Conservation (phyloP, 2,113 vertebrate species). For the Lasiurus cinereus region DNA sequence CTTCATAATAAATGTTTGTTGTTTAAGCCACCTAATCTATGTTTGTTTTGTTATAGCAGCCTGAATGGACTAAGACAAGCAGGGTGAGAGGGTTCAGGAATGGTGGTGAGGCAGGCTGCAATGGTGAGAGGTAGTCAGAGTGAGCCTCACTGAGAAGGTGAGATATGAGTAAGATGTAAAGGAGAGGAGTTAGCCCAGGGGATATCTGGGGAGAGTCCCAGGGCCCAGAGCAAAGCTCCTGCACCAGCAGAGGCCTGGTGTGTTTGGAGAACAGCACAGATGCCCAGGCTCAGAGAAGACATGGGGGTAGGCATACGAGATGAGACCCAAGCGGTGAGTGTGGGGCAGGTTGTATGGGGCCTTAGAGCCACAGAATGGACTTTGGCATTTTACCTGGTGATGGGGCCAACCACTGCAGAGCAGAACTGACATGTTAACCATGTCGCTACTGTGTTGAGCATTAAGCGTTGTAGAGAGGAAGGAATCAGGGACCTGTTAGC, state of each 20-base stretch:
- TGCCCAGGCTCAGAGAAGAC: neutral
- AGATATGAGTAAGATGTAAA: neutral
- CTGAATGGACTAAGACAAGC: neutral
- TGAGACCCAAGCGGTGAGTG: neutral
- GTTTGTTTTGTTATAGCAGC: neutral
- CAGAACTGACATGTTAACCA: neutral
- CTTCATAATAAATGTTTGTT: neutral
- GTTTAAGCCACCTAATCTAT: neutral
- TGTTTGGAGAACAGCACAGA: neutral
- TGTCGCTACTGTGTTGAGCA: neutral
- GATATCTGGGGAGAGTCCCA: neutral
- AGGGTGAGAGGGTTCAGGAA: rapidly evolving
- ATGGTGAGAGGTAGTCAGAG: neutral
- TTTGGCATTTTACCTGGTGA: neutral
- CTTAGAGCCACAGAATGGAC: neutral
- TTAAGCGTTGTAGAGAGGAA: neutral
- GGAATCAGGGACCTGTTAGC: neutral
- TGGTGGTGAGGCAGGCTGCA: neutral
- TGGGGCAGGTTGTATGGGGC: neutral
- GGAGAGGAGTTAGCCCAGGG: too few relatives aligned
- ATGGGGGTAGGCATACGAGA: rapidly evolving
- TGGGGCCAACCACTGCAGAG: neutral
- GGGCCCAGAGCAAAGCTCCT: neutral
- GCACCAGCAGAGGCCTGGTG: neutral
- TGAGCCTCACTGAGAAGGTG: neutral